Base-by-base conservation (phyloP, 2,888 invertebrate species). In the Trichogramma evanescens region DNA sequence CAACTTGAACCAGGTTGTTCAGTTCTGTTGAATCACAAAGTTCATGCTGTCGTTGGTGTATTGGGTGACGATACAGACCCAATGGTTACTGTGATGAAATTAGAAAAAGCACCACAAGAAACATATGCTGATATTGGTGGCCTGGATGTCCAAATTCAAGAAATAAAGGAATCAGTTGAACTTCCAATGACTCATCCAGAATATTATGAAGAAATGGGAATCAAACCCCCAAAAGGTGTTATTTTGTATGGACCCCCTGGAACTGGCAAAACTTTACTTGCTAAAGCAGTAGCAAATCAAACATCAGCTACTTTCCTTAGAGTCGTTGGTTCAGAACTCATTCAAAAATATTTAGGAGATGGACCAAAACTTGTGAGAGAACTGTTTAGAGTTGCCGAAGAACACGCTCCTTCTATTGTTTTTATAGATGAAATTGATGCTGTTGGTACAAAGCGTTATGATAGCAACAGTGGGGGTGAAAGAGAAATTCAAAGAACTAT, bases 401-500 rank as follows among this genome's bases (percentile, higher is more conserved):
- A 99, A 75, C 96, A 99, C 81, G 97, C 99, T 0, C 99, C 99
- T 0, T 97, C 98, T 1, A 99, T 99, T 79, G 97, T 99, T 8
- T 99, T 99, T 75, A 99, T 99, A 71, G 99, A 99, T 83, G 99
- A 99, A 85, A 99, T 99, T 72, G 99, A 99, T 83, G 98, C 98
- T 41, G 94, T 98, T 9, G 98, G 98, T 61, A 98, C 97, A 5
- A 99, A 98, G 81, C 87, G 96, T 77, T 99, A 98, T 77, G 99
- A 99, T 75, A 98, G 98, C 1, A 99, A 99, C 79, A 98, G 97
- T 56, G 99, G 99, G 46, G 99, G 99, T 62, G 99, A 99, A 78
- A 85, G 98, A 65, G 99, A 99, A 85, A 99, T 99, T 77, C 99
- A 99, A 79, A 86, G 99, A 77, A 99, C 99, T 61, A 99, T 99